Evolutionary conservation across 1,140 invertebrate genomes (phyloP).

Genomic region (Condylostylus longicornis): DNA sequence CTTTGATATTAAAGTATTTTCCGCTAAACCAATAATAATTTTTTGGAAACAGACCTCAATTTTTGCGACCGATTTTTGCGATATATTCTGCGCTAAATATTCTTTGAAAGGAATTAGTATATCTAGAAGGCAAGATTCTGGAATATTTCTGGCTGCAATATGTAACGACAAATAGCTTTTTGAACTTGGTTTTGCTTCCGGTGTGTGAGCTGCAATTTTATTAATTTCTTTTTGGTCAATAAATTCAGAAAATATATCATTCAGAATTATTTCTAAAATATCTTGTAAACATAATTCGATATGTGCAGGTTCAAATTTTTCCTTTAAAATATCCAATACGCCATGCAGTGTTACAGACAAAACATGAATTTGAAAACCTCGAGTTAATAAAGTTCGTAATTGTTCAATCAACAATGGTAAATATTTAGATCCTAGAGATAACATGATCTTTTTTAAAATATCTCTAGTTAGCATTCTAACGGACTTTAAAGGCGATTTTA

Average conservation of each 20-base stretch:
- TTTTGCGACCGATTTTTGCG: constrained; percentile 66
- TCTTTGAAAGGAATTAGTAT: constrained; percentile 71
- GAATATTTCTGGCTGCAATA: constrained; percentile 65
- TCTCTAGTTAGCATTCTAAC: constrained; percentile 73
- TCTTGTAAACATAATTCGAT: constrained; percentile 62
- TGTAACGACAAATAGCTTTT: constrained; percentile 79
- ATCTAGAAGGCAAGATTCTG: constrained; percentile 57
- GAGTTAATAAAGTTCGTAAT: constrained; percentile 61
- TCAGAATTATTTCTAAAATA: constrained; percentile 69
- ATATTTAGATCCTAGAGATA: constrained; percentile 67
- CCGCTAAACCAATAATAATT: constrained; percentile 60
- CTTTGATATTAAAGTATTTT: constrained; percentile 57
- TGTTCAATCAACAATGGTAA: constrained; percentile 65
- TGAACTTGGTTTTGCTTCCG: constrained; percentile 60
- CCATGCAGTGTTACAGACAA: constrained; percentile 77
- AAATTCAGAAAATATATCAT: constrained; percentile 75
- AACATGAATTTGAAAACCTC: constrained; percentile 89
- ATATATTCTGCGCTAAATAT: constrained; percentile 57
- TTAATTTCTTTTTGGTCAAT: constrained; percentile 85
- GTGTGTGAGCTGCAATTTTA: constrained; percentile 62
- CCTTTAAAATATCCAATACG: constrained; percentile 55
- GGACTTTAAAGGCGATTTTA: constrained; percentile 78
- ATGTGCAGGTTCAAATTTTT: constrained; percentile 40
- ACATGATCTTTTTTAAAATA: constrained; percentile 77
- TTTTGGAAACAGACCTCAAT: constrained; percentile 63